phyloP scores from a whole-genome alignment of 2,888 invertebrate species.

The Hedya salicella region DNA sequence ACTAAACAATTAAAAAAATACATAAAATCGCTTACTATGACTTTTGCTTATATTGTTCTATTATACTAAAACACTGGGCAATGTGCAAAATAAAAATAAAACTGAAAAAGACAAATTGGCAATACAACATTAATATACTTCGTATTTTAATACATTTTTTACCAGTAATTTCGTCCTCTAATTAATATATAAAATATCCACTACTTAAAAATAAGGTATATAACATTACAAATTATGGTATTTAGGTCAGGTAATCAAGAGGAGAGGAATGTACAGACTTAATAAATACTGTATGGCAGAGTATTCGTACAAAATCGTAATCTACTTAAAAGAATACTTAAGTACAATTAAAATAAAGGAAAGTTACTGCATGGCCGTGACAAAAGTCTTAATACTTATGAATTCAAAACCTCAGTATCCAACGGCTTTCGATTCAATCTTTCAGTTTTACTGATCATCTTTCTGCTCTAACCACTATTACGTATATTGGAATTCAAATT shows the following conservation, averaged over 20 bases:
- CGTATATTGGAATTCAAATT: background rate
- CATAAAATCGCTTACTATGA: background rate
- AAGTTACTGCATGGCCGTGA: conserved; percentile 53
- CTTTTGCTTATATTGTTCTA: background rate
- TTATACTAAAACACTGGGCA: background rate
- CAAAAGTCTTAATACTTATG: conserved; percentile 21
- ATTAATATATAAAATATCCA: conserved; percentile 32
- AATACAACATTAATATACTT: too few relatives aligned
- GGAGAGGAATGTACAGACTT: conserved; percentile 72
- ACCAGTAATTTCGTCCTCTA: conserved; percentile 21
- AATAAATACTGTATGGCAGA: conserved; percentile 84
- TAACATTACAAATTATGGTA: conserved; percentile 66
- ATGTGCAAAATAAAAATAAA: background rate
- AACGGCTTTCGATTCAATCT: background rate
- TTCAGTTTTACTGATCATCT: conserved; percentile 6
- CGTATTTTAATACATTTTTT: background rate
- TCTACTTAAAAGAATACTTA: conserved; percentile 51
- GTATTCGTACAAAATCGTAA: conserved; percentile 61
- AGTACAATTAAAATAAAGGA: conserved; percentile 59
- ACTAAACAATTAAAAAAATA: conserved; percentile 5
- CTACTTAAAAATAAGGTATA: conserved; percentile 50
- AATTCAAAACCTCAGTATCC: background rate
- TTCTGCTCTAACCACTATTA: background rate
- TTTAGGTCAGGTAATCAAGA: conserved; percentile 75
- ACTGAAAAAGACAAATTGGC: background rate